Evolutionary conservation across 1,140 invertebrate genomes (phyloP), one percentile per base, ranked within the genome.

Genomic region (Drosophila bipectinata): DNA sequence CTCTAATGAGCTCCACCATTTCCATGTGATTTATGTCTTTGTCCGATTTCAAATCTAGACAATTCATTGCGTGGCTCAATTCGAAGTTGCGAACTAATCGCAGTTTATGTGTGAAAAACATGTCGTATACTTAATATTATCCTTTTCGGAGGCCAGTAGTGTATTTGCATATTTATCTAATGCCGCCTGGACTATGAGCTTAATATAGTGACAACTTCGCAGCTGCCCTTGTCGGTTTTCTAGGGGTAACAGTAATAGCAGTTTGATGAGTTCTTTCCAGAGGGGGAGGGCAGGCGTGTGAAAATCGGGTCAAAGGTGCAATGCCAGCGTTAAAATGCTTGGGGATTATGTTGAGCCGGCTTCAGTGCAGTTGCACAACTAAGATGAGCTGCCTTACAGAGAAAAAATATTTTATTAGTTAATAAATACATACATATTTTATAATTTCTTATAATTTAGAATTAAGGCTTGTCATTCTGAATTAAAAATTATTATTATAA

Each of bases 141-240:
- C 15, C 10, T 64, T 64, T 61, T 37, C 10, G 34, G 34, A 12
- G 34, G 9, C 62, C 63, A 71, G 79, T 83, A 76, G 64, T 79
- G 60, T 62, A 89, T 88, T 88, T 88, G 79, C 83, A 88, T 88
- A 89, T 88, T 77, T 89, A 88, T 79, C 79, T 79, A 79, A 79
- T 77, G 57, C 67, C 39, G 54, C 66, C 83, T 71, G 71, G 71
- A 26, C 47, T 15, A 21, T 15, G 24, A 75, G 64, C 66, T 63
- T 59, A 75, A 76, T 73, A 75, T 75, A 75, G 56, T 88, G 82
- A 75, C 78, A 87, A 60, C 63, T 68, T 55, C 62, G 34, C 41
- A n/a, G 37, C 49, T 58, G 56, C 63, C 66, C 74, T 75, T 76
- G 78, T 82, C 78, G 79, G 79, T 76, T 79, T 74, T 39, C 69